Conservation (phyloP, 2,888 invertebrate genomes). For the Sinopyrophorus schimmeli region DNA sequence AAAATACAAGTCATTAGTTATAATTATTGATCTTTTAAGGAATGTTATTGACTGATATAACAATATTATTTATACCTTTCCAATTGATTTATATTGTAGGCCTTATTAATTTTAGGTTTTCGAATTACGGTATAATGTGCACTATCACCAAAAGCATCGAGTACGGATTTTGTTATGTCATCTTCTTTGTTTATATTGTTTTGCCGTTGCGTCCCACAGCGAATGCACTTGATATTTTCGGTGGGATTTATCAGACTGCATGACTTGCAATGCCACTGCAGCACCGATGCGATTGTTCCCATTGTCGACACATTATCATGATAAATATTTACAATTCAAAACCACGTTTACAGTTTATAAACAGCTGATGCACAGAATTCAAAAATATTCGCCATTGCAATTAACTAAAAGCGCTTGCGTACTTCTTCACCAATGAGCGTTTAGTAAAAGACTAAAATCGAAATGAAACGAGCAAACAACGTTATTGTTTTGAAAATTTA, state of each 20-base stretch:
- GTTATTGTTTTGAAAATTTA: too few relatives aligned
- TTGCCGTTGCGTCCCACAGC: constrained; percentile 74
- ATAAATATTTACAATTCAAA: constrained; percentile 24
- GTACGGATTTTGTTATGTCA: constrained; percentile 36
- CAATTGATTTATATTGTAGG: constrained; percentile 28
- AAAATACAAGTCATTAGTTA: constrained; percentile 35
- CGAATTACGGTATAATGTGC: constrained; percentile 52
- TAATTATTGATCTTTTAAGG: constrained; percentile 42
- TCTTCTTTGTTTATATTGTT: constrained; percentile 47
- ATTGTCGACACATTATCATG: constrained; percentile 64
- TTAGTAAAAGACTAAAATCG: too few relatives aligned
- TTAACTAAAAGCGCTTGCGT: background rate
- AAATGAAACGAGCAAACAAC: too few relatives aligned
- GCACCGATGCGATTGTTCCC: constrained; percentile 92
- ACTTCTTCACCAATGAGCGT: background rate
- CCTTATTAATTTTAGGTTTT: constrained; percentile 40
- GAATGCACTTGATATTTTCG: constrained; percentile 80
- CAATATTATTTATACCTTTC: constrained; percentile 16
- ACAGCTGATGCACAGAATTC: constrained; percentile 36
- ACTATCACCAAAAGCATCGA: constrained; percentile 43
- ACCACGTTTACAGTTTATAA: constrained; percentile 32
- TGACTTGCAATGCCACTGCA: constrained; percentile 89
- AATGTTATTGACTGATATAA: constrained; percentile 30
- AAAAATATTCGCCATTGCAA: constrained; percentile 34
- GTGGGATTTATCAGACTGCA: constrained; percentile 89